These are phyloP conservation scores for Drosophila nasuta DNA, from an alignment of 1,140 invertebrate species.

Conservation along the genomic window DNA sequence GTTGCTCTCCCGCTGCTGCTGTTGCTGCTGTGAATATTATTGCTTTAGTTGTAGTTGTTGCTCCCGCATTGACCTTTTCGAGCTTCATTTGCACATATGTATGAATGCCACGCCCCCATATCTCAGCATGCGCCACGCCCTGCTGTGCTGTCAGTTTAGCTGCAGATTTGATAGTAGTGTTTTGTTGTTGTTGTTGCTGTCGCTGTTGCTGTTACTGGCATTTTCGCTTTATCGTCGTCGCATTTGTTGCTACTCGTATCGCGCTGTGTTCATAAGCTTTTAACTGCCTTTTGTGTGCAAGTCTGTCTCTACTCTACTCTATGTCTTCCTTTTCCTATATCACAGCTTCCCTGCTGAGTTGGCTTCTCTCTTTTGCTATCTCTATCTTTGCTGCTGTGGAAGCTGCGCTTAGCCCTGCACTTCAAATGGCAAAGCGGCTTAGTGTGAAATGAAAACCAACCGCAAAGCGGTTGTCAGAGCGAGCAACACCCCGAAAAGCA, in stretches of 20 bases:
- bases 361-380: conserved; percentile 3
- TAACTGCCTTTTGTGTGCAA: conserved; percentile 55
- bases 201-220: conserved; percentile 19
- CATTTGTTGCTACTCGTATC: conserved; percentile 39
- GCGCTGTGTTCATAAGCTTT: conserved; percentile 58
- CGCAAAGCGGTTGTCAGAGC: conserved; percentile 27
- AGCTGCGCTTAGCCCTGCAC: conserved; percentile 25
- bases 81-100: conserved; percentile 9
- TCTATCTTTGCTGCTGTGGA: neutral
- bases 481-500: neutral
- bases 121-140: conserved; percentile 32
- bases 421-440: conserved; percentile 39
- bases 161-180: conserved; percentile 31
- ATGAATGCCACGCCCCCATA: conserved; percentile 14
- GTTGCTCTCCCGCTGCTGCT: neutral
- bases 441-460: conserved; percentile 33
- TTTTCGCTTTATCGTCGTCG: conserved; percentile 27
- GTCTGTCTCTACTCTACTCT: neutral
- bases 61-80: conserved; percentile 33
- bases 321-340: conserved; percentile 11
- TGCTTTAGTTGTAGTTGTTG: conserved; percentile 5
- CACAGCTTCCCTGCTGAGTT: conserved; percentile 12
- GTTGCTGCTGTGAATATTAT: neutral
- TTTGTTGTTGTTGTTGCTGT: conserved; percentile 1
- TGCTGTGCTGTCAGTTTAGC: conserved; percentile 39